These are phyloP conservation scores for Melanaphis sacchari DNA, from an alignment of 1,140 invertebrate genomes.

Conservation along the genomic window DNA sequence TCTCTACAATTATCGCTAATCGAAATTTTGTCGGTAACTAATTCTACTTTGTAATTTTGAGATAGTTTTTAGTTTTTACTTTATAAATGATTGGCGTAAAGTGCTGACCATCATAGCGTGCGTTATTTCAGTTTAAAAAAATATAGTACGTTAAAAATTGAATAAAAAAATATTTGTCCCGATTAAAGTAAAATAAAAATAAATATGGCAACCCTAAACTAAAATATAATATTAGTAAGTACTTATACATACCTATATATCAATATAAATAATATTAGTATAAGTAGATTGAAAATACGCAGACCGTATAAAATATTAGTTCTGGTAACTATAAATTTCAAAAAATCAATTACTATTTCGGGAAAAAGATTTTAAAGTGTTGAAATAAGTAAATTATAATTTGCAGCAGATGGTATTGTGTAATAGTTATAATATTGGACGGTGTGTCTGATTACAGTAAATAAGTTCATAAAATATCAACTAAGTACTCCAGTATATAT, in stretches of 20 bases:
- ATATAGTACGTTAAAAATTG: background rate
- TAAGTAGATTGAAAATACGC: background rate
- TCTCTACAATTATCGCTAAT: background rate
- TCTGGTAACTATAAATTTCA: conserved; percentile 21
- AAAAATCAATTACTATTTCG: conserved; percentile 9
- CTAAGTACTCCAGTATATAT: background rate
- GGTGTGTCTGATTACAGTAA: conserved; percentile 26
- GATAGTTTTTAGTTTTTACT: background rate
- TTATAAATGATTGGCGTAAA: background rate
- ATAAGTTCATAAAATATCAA: background rate
- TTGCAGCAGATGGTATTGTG: conserved; percentile 4
- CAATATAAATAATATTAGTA: background rate
- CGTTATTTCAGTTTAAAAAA: background rate
- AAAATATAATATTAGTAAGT: background rate
- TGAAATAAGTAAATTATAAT: conserved; percentile 34
- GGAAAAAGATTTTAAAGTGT: conserved; percentile 15
- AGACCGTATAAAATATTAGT: conserved; percentile 40
- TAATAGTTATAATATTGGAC: background rate
- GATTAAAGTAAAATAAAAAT: background rate
- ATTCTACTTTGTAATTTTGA: background rate
- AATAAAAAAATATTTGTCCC: background rate
- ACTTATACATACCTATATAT: background rate
- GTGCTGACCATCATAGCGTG: background rate
- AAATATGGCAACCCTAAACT: background rate
- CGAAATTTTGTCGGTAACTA: background rate